Conservation (phyloP, 2,888 invertebrate genomes). For the Lacanobia wlatinum region DNA sequence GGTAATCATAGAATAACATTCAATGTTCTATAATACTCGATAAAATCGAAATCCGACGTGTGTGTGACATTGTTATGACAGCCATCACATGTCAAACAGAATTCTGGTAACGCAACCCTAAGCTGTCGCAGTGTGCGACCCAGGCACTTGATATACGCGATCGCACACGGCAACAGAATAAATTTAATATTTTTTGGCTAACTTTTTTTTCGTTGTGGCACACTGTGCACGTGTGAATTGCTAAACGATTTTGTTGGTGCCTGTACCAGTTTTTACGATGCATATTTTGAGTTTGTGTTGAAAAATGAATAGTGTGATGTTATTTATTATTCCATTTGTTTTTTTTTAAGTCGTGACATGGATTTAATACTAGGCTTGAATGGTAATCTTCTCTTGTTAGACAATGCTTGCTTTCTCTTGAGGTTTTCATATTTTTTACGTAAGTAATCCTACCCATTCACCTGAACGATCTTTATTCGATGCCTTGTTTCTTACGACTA, state of each 20-base stretch:
- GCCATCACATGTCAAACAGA: slow-evolving; percentile 60
- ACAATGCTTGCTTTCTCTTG: not conserved
- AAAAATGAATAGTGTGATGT: slow-evolving; percentile 26
- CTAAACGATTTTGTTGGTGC: slow-evolving; percentile 50
- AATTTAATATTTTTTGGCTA: slow-evolving; percentile 60
- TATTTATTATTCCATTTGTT: slow-evolving; percentile 3
- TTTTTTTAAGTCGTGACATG: not conserved
- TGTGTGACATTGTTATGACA: slow-evolving; percentile 66
- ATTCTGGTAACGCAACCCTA: slow-evolving; percentile 63
- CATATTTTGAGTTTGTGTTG: slow-evolving; percentile 39
- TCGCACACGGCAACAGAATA: slow-evolving; percentile 58
- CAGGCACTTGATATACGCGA: slow-evolving; percentile 59
- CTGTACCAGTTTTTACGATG: slow-evolving; percentile 34
- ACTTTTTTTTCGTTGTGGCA: slow-evolving; percentile 49
- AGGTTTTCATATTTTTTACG: not conserved
- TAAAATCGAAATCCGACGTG: slow-evolving; percentile 65
- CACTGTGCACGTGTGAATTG: slow-evolving; percentile 60
- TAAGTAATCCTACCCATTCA: too few species aligned
- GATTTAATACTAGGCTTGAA: not conserved
- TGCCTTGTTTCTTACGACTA: not conserved
- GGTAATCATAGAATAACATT: slow-evolving; percentile 58
- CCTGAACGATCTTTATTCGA: not conserved
- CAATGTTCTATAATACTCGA: slow-evolving; percentile 53
- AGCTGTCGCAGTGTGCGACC: slow-evolving; percentile 51
- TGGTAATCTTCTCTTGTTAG: not conserved